Base-by-base conservation (phyloP, 2,113 vertebrate genomes). In the Meriones unguiculatus region DNA sequence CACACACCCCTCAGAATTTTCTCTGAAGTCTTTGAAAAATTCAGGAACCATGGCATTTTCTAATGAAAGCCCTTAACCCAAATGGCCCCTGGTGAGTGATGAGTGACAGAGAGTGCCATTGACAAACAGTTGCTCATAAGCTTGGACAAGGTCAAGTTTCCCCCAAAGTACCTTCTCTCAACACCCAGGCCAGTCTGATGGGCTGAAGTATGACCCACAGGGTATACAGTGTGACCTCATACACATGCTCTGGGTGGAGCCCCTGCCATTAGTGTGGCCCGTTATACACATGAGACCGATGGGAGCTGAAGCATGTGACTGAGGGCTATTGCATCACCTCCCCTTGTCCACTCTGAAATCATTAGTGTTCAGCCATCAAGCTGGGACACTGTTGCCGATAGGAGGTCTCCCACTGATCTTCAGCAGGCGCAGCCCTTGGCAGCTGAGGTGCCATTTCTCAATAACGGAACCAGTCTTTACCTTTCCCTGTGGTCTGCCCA, bases 71-170 rank as follows among this genome's bases (percentile, higher is more conserved):
- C 91, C 24, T 96, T 82, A 87, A 50, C 64, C 72, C 78, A 90
- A 95, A 95, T 94, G 89, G 82, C 50, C 86, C 77, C 77, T 41
- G 81, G 25, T 94, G 93, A 96, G 93, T 93, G 97, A 95, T 32
- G 54, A 77, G 54, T n/a, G 2, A 35, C 46, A 69, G 77, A 41
- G 35, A 82, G 35, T 15, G 59, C 91, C 82, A 57, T 20, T 86
- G 94, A 93, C 46, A 57, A 91, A 82, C 93, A 96, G 96, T 91
- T 96, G 97, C 67, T 67, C 88, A 90, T 90, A 87, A 91, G 92
- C 82, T 73, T 70, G 57, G 46, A 12, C 52, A 90, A 97, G 90
- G 94, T 96, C 97, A 96, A 32, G 80, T 98, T 96, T 91, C 77
- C 10, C 80, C 5, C n/a, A 32, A 32, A 20, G 65, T 52, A 46